phyloP scores from a whole-genome alignment of 2,888 invertebrate species.

The Mechanitis messenoides region DNA sequence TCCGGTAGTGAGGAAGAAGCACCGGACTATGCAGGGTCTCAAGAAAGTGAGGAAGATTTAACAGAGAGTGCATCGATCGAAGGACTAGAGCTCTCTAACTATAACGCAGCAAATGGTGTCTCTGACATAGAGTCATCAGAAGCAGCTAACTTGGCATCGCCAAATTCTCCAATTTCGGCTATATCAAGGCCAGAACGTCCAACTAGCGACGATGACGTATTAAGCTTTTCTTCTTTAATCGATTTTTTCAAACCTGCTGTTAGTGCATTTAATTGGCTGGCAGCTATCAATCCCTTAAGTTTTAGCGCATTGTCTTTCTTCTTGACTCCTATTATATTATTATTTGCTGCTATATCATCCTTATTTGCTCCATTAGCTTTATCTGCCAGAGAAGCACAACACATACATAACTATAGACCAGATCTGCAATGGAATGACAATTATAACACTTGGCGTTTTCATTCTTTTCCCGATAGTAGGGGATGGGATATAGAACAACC shows the following conservation, averaged over 20 bases:
- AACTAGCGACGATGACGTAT: conserved; percentile 57
- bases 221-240: conserved; percentile 62
- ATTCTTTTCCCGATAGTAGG: conserved; percentile 56
- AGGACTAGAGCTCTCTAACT: conserved; percentile 52
- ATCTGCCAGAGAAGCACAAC: conserved; percentile 61
- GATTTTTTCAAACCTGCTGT: conserved; percentile 71
- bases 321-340: conserved; percentile 78
- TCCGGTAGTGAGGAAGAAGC: conserved; percentile 49
- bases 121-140: conserved; percentile 46
- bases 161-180: conserved; percentile 47
- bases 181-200: conserved; percentile 49
- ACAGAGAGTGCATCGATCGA: conserved; percentile 59
- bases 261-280: conserved; percentile 70
- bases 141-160: conserved; percentile 41
- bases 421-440: conserved; percentile 78
- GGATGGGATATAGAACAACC: conserved; percentile 35
- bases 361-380: conserved; percentile 81
- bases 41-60: conserved; percentile 47
- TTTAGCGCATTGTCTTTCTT: conserved; percentile 77
- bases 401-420: conserved; percentile 59
- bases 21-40: conserved; percentile 52
- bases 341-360: conserved; percentile 78
- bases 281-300: conserved; percentile 76
- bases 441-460: conserved; percentile 72
- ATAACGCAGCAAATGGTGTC: conserved; percentile 49